Evolutionary conservation across 2,797 vertebrate species (phyloP).

Genomic region (Melanitta fusca): DNA sequence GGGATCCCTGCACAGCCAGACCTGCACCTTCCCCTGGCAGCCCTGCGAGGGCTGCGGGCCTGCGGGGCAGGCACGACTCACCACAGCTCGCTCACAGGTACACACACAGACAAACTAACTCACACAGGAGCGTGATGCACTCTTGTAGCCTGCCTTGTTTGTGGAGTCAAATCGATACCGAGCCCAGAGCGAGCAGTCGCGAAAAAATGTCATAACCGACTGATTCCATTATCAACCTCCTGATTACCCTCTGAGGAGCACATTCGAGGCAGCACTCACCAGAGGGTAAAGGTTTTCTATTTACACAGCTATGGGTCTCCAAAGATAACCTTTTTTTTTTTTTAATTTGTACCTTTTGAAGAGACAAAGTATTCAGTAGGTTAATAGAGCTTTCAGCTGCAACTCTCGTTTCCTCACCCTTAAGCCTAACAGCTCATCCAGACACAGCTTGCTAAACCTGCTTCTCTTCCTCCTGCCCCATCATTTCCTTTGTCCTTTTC

Average conservation of each 20-base stretch:
- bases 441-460: slow-evolving; percentile 1
- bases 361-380: not conserved
- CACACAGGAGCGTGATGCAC: rapidly evolving
- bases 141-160: not conserved
- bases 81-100: rapidly evolving
- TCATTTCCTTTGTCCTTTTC: not conserved
- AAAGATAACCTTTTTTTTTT: not conserved
- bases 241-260: not conserved
- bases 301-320: slow-evolving; percentile 9
- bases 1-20: not conserved
- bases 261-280: not conserved
- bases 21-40: too few relatives aligned
- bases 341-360: not conserved
- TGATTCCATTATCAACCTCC: not conserved
- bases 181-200: not conserved
- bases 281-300: not conserved
- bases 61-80: rapidly evolving
- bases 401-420: not conserved
- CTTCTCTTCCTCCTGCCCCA: not conserved
- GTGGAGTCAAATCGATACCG: rapidly evolving
- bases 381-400: slow-evolving; percentile 21
- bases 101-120: rapidly evolving
- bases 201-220: not conserved
- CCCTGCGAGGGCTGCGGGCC: not conserved
- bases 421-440: not conserved